Evolutionary conservation across 2,888 invertebrate genomes (phyloP).

Genomic region (Itoplectis maculator): DNA sequence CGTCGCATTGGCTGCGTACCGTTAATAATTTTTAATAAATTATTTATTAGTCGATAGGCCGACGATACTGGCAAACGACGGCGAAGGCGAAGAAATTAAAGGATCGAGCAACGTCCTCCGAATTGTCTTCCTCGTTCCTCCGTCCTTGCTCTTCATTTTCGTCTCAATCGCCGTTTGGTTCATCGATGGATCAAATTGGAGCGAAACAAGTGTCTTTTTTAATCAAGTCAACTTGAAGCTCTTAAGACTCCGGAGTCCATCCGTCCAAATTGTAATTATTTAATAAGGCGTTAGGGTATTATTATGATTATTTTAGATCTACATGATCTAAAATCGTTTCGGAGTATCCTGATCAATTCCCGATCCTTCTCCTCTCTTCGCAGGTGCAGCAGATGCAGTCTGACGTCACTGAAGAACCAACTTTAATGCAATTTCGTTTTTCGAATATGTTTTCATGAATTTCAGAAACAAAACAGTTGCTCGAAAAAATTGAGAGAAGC

Average conservation of each 20-base stretch:
- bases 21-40: background rate
- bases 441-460: background rate
- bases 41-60: background rate
- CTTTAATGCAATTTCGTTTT: no score
- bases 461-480: constrained; percentile 24
- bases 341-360: background rate
- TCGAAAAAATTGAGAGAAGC: constrained; percentile 50
- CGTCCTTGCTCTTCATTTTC: background rate
- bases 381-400: background rate
- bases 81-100: background rate
- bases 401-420: background rate
- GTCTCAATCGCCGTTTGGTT: background rate
- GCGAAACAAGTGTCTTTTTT: no score
- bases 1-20: background rate
- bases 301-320: background rate
- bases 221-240: background rate
- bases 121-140: background rate
- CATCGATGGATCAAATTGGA: background rate
- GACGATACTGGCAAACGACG: background rate
- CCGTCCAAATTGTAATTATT: no score
- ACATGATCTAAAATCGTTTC: background rate
- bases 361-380: background rate
- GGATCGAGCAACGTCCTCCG: background rate
- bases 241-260: no score
- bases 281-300: no score